These are phyloP conservation scores for Peromyscus aztecus DNA, from an alignment of 2,797 vertebrate species.

Conservation along the genomic window DNA sequence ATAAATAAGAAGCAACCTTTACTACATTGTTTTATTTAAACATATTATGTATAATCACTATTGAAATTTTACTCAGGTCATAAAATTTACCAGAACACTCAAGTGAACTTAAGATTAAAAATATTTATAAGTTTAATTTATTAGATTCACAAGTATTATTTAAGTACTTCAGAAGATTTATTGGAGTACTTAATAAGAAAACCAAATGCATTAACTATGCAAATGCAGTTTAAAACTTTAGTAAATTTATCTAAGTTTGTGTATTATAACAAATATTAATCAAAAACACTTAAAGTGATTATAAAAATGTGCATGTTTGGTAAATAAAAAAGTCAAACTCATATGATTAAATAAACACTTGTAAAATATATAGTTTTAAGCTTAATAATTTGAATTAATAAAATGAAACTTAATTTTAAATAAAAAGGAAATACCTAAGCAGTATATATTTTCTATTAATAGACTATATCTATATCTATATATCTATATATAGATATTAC, in stretches of 20 bases:
- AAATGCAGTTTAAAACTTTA: conserved; percentile 68
- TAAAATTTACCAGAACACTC: conserved; percentile 58
- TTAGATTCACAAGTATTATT: conserved; percentile 66
- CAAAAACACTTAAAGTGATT: conserved; percentile 65
- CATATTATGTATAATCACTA: conserved; percentile 47
- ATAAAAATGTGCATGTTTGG: conserved; percentile 47
- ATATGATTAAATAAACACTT: conserved; percentile 44
- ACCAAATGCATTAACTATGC: conserved; percentile 65
- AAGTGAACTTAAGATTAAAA: conserved; percentile 63
- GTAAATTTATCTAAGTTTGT: conserved; percentile 50
- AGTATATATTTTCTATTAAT: not conserved
- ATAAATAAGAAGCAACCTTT: conserved; percentile 45
- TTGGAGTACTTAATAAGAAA: conserved; percentile 66
- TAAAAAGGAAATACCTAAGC: not conserved
- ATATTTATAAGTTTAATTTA: conserved; percentile 76
- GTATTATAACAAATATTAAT: conserved; percentile 63
- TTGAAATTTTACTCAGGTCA: conserved; percentile 56
- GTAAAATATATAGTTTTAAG: conserved; percentile 44
- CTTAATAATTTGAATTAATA: conserved; percentile 51
- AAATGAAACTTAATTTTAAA: conserved; percentile 40
- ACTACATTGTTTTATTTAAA: conserved; percentile 25
- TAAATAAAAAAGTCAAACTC: conserved; percentile 46
- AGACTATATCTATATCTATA: not conserved
- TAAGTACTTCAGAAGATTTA: conserved; percentile 72
- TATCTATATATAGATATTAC: not conserved